Evolutionary conservation across 2,113 vertebrate species (phyloP).

Genomic region (human): GRCh38 chr11:70843501-70844000

Average conservation of each 20-base stretch:
- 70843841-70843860: accelerated
- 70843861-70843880: not conserved
- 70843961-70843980: accelerated
- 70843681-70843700: too few species aligned
- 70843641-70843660: not conserved
- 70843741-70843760: not conserved
- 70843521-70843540: not conserved
- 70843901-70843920: too few species aligned
- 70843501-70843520: not conserved
- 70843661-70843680: not conserved
- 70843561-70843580: not conserved
- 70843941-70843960: accelerated
- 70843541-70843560: not conserved
- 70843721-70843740: too few species aligned
- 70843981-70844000: accelerated
- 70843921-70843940: accelerated
- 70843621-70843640: not conserved
- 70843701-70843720: accelerated
- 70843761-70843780: accelerated
- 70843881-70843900: not conserved
- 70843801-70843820: too few species aligned
- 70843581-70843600: not conserved
- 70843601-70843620: not conserved
- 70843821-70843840: not conserved
- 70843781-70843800: accelerated